Percentiles rank a stretch among this genome's conserved stretches.
These are phyloP conservation scores for Botia kubotai DNA, from an alignment of 2,797 vertebrate genomes.

Conservation along the genomic window DNA sequence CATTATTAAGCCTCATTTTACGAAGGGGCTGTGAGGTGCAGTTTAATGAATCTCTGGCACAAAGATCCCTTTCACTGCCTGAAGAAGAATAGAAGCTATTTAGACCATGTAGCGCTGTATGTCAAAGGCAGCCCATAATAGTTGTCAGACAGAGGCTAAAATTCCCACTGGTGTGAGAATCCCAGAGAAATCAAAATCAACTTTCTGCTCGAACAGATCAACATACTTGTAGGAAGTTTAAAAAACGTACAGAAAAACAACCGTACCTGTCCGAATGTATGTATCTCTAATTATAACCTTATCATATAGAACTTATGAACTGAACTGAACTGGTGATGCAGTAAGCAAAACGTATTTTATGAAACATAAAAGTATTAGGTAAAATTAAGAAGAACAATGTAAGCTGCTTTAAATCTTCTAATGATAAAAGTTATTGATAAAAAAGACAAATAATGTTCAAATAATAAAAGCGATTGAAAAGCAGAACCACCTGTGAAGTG, in stretches of 20 bases:
- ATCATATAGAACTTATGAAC: neutral
- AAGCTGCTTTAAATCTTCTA: no score
- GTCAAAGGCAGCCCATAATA: slow-evolving; percentile 99
- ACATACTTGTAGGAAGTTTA: slow-evolving; percentile 85
- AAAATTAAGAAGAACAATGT: no score
- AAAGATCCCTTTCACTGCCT: slow-evolving; percentile 97
- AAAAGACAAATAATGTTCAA: no score
- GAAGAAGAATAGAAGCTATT: slow-evolving; percentile 98
- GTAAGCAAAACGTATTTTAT: no score
- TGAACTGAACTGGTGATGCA: no score
- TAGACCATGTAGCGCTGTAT: slow-evolving; percentile 99
- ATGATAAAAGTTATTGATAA: no score
- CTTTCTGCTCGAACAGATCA: slow-evolving; percentile 92
- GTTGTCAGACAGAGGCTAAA: slow-evolving; percentile 99
- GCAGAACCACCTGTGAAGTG: no score
- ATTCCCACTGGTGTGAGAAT: slow-evolving; percentile 99
- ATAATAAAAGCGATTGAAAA: no score
- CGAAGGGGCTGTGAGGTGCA: slow-evolving; percentile 99
- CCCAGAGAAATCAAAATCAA: slow-evolving; percentile 88
- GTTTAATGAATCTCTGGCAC: slow-evolving; percentile 99
- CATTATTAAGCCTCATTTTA: slow-evolving; percentile 99
- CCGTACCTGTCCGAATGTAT: slow-evolving; percentile 79
- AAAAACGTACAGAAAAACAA: slow-evolving; percentile 69
- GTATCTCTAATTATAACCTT: slow-evolving; percentile 75
- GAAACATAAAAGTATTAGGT: no score